Conservation (phyloP, 2,888 invertebrate genomes). For the Melieria picta region DNA sequence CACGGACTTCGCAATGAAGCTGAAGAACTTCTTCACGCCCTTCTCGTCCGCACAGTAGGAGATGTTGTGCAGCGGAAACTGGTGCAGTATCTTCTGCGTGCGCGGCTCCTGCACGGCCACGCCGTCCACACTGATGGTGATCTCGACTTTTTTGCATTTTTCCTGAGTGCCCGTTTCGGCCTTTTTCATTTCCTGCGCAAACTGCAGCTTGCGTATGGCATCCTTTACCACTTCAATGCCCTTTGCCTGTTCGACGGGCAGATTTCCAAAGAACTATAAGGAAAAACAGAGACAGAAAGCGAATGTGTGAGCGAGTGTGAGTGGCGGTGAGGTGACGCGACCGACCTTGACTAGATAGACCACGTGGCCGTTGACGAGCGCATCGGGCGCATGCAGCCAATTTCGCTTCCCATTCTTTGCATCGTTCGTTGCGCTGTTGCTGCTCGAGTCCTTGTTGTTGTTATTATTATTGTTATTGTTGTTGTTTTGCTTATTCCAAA, state of each 20-base stretch:
- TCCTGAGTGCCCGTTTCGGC: slow-evolving; percentile 82
- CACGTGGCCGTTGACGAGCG: slow-evolving; percentile 93
- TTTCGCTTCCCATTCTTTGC: slow-evolving; percentile 69
- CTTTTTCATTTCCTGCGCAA: slow-evolving; percentile 91
- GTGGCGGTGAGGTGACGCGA: slow-evolving; percentile 15
- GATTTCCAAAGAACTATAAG: slow-evolving; percentile 88
- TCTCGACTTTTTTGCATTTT: slow-evolving; percentile 90
- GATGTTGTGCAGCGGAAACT: slow-evolving; percentile 96
- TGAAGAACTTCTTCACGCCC: slow-evolving; percentile 95
- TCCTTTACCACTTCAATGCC: slow-evolving; percentile 98
- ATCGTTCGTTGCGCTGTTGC: slow-evolving; percentile 67
- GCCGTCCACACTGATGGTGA: slow-evolving; percentile 97
- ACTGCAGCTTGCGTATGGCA: slow-evolving; percentile 94
- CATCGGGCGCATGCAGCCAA: slow-evolving; percentile 96
- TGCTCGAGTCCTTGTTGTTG: slow-evolving; percentile 65
- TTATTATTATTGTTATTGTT: slow-evolving; percentile 66
- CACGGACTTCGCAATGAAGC: slow-evolving; percentile 65
- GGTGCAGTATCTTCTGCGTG: slow-evolving; percentile 85
- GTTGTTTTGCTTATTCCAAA: slow-evolving; percentile 73
- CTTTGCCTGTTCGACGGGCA: slow-evolving; percentile 95
- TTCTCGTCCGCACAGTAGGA: slow-evolving; percentile 99
- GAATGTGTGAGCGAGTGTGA: neutral
- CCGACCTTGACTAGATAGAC: slow-evolving; percentile 96
- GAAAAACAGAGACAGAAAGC: neutral
- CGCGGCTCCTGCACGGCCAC: slow-evolving; percentile 87